phyloP scores from a whole-genome alignment of 2,113 vertebrate genomes.

The Tachycineta bicolor region DNA sequence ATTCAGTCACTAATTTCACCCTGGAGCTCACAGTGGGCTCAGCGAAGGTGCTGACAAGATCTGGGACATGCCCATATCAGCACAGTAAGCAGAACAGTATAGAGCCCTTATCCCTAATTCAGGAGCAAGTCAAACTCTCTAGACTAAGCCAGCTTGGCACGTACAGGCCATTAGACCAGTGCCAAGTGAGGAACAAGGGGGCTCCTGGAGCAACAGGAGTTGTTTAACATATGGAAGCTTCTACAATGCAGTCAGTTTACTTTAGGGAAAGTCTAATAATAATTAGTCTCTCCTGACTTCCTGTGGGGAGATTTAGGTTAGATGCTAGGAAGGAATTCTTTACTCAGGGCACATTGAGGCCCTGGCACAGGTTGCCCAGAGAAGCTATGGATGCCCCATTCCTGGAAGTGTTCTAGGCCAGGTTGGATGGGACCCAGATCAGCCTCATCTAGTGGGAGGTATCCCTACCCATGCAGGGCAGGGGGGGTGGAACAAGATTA shows the following conservation, averaged over 20 bases:
- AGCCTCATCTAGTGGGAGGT: background rate
- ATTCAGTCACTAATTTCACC: background rate
- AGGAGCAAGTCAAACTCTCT: background rate
- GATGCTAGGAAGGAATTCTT: background rate
- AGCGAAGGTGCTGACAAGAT: background rate
- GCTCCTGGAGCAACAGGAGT: background rate
- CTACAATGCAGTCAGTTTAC: background rate
- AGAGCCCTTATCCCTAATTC: background rate
- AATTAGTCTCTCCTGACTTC: background rate
- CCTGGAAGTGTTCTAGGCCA: background rate
- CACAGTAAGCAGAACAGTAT: background rate
- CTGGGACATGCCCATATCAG: background rate
- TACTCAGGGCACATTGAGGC: background rate
- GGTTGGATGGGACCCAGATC: background rate
- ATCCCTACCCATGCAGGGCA: background rate
- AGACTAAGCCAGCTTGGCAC: background rate
- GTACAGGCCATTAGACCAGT: fast-evolving
- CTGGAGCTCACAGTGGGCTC: background rate
- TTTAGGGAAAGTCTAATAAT: background rate
- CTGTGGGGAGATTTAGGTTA: background rate
- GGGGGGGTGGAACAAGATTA: background rate
- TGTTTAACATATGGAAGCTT: background rate
- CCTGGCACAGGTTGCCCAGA: background rate
- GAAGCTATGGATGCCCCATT: background rate
- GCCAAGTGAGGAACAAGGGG: background rate